Base-by-base conservation (phyloP, 2,888 invertebrate species). In the Antitype chi region DNA sequence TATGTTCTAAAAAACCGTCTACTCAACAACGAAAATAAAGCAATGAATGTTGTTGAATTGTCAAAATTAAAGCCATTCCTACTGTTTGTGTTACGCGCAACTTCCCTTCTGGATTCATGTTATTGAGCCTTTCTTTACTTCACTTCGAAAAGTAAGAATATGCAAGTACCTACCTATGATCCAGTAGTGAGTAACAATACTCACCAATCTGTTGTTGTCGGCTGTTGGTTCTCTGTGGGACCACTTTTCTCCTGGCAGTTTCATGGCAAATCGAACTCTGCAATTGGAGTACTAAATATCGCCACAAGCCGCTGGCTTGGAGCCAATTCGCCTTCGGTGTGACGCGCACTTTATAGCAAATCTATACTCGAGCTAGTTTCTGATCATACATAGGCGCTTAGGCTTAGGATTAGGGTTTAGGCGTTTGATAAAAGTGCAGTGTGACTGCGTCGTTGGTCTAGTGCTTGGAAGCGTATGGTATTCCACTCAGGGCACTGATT, bases 271-370 rank as follows among this genome's bases (percentile, higher is more conserved):
- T 71, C 63, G 85, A 82, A 73, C 60, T 49, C 55, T 63, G 47
- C 32, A 38, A 84, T 63, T 68, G 70, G 32, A 74, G 69, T 57
- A 52, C 38, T 81, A 76, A 85, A 82, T 85, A 69, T 71, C 63
- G 49, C 67, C 78, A 25, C 63, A 47, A 75, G 23, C 70, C 38
- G 15, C 70, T 85, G 82, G 82, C 85, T 17, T 38, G 13, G 4
- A 23, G 78, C 85, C 85, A 83, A 38, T 13, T 38, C 70, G 70
- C 81, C 59, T 60, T 67, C 67, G 43, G 67, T 76, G 82, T 76
- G 76, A 77, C 72, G 55, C 70, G 59, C 49, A n/a, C 59, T 81
- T 82, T 77, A 82, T 53, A 55, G 28, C 68, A 68, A 76, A 77
- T 76, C 67, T 63, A 57, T 70, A 80, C 55, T 47, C 23, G 17